Evolutionary conservation across 1,140 invertebrate species (phyloP), one percentile per base, ranked within the genome.

Genomic region (Caenorhabditis remanei): DNA sequence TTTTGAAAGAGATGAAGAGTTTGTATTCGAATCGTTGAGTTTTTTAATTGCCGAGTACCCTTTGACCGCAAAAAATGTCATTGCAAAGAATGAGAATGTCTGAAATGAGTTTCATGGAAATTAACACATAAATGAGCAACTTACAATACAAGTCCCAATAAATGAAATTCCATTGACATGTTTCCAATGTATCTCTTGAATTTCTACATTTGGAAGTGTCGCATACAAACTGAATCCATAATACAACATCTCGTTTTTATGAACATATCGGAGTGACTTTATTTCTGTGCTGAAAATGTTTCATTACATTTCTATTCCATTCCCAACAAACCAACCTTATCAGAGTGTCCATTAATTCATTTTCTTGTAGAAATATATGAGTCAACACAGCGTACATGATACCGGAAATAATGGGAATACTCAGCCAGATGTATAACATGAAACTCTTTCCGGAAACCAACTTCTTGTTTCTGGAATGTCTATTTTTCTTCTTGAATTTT

Each of bases 1-100:
- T 43, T 71, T 71, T 4, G 65, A 63, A 24, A 63, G 61, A 63
- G 9, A 32, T 1, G 61, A 63, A 7, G 6, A 32, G 9, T 63
- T 63, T 40, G 61, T 63, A 8, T 13, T 24, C 21, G 24, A 13
- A 11, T 32, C n/a, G 9, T 40, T 24, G 8, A 19, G 40, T 32
- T 63, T 63, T 21, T 32, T 24, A 4, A 63, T 63, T 24, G 61
- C 61, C 1, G 24, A 21, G 61, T 63, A 63, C 8, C 61, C 61
- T 63, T 63, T 63, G 61, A 63, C 13, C 11, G 61, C 61, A 24
- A 63, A 63, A 40, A 63, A 32, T 32, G 61, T 32, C 61, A 63
- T 63, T 8, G 24, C 14, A 24, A 63, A 32, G 24, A 63, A 63
- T 6, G 61, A 63, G 9, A 24, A 63, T 11, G 24, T 63, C 61